These are phyloP conservation scores for Pleuronectes platessa DNA, from an alignment of 2,113 vertebrate species.

Conservation along the genomic window DNA sequence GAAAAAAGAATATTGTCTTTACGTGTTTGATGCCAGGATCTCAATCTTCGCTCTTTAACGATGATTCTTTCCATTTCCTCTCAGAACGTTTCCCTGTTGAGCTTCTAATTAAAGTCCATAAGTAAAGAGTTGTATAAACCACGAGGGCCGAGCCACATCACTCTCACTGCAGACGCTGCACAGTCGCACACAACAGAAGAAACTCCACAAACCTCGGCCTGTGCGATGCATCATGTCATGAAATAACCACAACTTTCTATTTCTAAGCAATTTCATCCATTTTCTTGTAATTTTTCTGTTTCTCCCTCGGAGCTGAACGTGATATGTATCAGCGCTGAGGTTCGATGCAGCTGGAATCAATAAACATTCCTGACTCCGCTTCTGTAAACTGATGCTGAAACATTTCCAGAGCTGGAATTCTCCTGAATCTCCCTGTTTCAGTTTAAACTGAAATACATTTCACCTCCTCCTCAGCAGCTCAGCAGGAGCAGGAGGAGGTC, in stretches of 20 bases:
- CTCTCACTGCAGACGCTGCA: conserved; percentile 23
- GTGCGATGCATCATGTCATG: too few relatives aligned
- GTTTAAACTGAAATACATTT: background rate
- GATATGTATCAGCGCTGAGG: background rate
- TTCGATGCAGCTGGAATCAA: background rate
- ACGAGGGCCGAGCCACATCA: conserved; percentile 53
- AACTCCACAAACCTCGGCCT: background rate
- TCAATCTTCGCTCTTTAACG: conserved; percentile 1
- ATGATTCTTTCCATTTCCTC: conserved; percentile 43
- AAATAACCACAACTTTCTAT: background rate
- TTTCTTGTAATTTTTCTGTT: background rate
- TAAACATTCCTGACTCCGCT: background rate
- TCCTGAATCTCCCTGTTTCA: background rate
- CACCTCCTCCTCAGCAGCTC: background rate
- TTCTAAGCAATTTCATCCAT: background rate
- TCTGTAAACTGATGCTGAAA: background rate
- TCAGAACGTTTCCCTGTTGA: conserved; percentile 29
- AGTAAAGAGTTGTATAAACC: conserved; percentile 56
- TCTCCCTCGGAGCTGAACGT: too few relatives aligned
- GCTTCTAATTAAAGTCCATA: conserved; percentile 59
- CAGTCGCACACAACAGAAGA: too few relatives aligned
- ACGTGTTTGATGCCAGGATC: conserved; percentile 26
- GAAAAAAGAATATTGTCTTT: conserved; percentile 3
- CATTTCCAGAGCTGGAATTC: background rate
- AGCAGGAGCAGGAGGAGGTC: background rate